Base-by-base conservation (phyloP, 1,140 invertebrate genomes). In the Steinernema khuongi region DNA sequence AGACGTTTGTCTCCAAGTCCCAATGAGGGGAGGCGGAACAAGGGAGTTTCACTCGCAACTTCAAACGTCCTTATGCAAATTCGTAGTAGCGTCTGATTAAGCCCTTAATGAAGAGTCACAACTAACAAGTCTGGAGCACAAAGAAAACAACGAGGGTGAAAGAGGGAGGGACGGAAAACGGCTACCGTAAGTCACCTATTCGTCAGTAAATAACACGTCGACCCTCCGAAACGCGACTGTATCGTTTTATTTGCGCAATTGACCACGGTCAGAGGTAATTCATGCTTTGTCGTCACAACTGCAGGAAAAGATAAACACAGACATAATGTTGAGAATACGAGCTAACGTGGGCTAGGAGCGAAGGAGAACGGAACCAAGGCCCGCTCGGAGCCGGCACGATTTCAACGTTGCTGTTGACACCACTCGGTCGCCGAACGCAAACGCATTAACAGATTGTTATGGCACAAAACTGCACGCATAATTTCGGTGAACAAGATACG, bases 391-490 rank as follows among this genome's bases (percentile, higher is more conserved):
- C 26, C 26, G 50, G 50, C 50, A n/a, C 14, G 14, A 22, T n/a
- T 60, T 60, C 26, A 60, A 60, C 50, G 26, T 60, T 60, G 11
- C 50, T 60, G 50, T 60, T 60, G 50, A 60, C 50, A 60, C 11
- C 4, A 4, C 50, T 26, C 50, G 7, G 4, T 26, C 50, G 4
- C 50, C 50, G 7, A 60, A 11, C 50, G 50, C 50, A 22, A 26
- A 26, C 50, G 50, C 50, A 60, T 60, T 60, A 60, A 60, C 50
- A 60, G 50, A 60, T 60, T 60, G 50, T 60, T 60, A 60, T 60
- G 50, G 26, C 22, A 60, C 19, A 22, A 60, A 60, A n/a, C 26
- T 60, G 7, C 26, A 60, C 50, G 50, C 50, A 60, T 60, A 60
- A 60, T 60, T 60, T 22, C 14, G 14, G 19, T 2, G 19, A 60